Evolutionary conservation across 2,113 vertebrate genomes (phyloP), one percentile per base, ranked within the genome.

Genomic region (Pedetes capensis): DNA sequence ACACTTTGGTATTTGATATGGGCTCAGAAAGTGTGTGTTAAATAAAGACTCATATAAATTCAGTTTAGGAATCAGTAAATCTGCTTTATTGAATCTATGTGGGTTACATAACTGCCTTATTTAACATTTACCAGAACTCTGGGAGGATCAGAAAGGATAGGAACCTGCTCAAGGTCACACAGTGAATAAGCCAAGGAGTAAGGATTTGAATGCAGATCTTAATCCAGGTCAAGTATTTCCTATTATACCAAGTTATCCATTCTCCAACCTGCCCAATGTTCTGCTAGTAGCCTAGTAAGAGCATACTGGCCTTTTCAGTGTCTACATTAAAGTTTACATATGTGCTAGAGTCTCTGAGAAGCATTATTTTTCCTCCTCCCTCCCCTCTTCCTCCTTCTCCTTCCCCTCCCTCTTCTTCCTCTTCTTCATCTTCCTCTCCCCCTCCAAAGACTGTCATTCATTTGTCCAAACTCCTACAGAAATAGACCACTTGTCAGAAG

Each of bases 141-240:
- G 25, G 55, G 81, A 47, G 61, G 27, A 71, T 76, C 49, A 91
- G 42, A 90, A 74, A 89, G 51, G 29, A 75, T 78, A 76, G 66
- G 66, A 76, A 75, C 23, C 71, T 51, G 34, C 25, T 93, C 39
- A 89, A 69, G 39, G 69, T 25, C 44, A 11, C 29, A 44, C 4
- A 68, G 79, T 1, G 2, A 80, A 25, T 61, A 59, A 75, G 63
- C 2, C 81, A 64, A 74, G 27, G 59, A 91, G 49, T 34, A 49
- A 69, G 53, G 22, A 86, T 82, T 69, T 47, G 47, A 97, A 95
- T 39, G 10, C 68, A 85, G 42, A 61, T 78, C 66, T 92, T 90
- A 75, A 80, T 72, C 76, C 55, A 83, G n/a, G 18, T 63, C 29
- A 59, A 85, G 59, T 34, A 88, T 68, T 72, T n/a, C 66, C 53